Evolutionary conservation across 1,140 invertebrate species (phyloP).

Genomic region (Maconellicoccus hirsutus): DNA sequence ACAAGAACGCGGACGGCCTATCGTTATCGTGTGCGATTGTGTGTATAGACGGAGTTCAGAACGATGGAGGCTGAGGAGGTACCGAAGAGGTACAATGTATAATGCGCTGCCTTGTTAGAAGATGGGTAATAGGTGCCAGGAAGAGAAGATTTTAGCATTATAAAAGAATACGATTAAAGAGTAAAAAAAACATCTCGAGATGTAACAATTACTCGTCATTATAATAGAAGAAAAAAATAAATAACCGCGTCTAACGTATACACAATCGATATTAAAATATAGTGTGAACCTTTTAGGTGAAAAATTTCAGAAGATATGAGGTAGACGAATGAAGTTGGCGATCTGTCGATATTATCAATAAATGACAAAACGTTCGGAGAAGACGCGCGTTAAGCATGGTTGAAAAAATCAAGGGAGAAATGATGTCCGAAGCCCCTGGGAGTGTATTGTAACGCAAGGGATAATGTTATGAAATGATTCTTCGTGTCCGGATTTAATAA

Average conservation of each 20-base stretch:
- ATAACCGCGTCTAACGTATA: not conserved
- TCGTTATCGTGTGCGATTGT: not conserved
- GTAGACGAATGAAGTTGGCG: conserved; percentile 7
- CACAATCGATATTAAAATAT: too few relatives aligned
- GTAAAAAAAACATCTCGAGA: not conserved
- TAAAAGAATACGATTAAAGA: not conserved
- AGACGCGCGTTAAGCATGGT: not conserved
- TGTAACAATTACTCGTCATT: not conserved
- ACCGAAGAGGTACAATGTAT: not conserved
- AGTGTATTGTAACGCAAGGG: not conserved
- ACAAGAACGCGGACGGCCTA: not conserved
- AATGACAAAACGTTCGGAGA: conserved; percentile 6
- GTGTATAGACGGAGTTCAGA: too few relatives aligned
- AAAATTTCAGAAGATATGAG: too few relatives aligned
- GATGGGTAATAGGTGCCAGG: too few relatives aligned
- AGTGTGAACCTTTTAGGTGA: not conserved
- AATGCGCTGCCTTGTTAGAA: too few relatives aligned
- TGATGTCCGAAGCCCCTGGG: not conserved
- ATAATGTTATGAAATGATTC: conserved; percentile 13
- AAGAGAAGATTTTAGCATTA: not conserved
- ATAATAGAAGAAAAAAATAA: not conserved
- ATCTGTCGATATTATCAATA: conserved; percentile 19
- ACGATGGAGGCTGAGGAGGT: not conserved
- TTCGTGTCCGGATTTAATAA: conserved; percentile 18
- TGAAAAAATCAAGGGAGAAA: not conserved